Evolutionary conservation across 2,113 vertebrate species (phyloP).

Genomic region (Odobenus rosmarus): DNA sequence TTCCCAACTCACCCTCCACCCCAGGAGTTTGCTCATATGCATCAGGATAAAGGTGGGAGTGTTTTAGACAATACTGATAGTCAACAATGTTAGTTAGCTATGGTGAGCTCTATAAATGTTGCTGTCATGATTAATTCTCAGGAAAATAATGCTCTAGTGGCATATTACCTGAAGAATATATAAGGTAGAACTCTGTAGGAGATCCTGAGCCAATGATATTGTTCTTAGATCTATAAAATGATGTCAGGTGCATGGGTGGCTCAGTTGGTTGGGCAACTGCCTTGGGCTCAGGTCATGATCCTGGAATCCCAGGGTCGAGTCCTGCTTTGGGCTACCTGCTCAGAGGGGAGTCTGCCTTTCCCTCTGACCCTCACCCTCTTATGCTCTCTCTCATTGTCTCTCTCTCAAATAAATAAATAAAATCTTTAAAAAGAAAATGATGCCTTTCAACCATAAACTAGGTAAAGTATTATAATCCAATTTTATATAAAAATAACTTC

Average conservation of each 20-base stretch:
- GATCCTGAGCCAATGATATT: background rate
- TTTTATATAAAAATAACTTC: conserved; percentile 38
- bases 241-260: background rate
- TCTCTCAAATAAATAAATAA: too few relatives aligned
- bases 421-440: background rate
- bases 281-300: too few relatives aligned
- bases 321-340: too few relatives aligned
- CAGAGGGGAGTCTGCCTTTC: too few relatives aligned
- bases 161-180: background rate
- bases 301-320: too few relatives aligned
- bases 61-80: background rate
- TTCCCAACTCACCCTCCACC: background rate
- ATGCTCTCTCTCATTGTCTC: too few relatives aligned
- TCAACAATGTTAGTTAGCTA: background rate
- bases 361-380: too few relatives aligned
- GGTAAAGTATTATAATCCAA: background rate
- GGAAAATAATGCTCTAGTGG: background rate
- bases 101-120: background rate
- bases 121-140: conserved; percentile 7
- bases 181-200: background rate
- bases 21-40: background rate
- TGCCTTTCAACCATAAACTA: background rate
- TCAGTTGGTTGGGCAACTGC: too few relatives aligned
- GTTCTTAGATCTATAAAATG: conserved; percentile 25
- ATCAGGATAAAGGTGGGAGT: background rate